Conservation (phyloP, 2,888 invertebrate genomes). For the Carcina quercana region DNA sequence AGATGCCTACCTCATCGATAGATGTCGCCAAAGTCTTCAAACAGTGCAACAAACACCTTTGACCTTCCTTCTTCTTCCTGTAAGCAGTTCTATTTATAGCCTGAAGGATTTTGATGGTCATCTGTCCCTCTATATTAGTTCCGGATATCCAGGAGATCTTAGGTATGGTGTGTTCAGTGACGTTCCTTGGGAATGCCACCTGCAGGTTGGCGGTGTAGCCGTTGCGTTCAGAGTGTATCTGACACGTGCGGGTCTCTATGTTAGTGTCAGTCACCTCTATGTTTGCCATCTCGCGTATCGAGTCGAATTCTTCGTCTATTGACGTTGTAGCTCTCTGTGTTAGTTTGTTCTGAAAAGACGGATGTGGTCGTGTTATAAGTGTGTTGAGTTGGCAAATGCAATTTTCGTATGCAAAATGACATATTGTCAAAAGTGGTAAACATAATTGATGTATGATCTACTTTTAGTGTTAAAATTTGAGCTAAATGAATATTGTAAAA, state of each 20-base stretch:
- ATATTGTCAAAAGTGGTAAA: too few relatives aligned
- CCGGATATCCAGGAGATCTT: conserved; percentile 68
- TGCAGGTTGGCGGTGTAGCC: conserved; percentile 70
- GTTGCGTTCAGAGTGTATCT: conserved; percentile 71
- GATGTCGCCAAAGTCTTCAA: conserved; percentile 72
- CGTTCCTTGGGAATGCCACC: conserved; percentile 75
- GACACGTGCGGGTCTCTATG: conserved; percentile 72
- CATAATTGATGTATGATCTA: too few relatives aligned
- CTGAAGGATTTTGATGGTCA: conserved; percentile 84
- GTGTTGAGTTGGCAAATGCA: too few relatives aligned
- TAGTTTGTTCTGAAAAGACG: conserved; percentile 47
- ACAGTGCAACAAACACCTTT: conserved; percentile 92
- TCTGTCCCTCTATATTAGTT: conserved; percentile 79
- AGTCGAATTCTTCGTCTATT: conserved; percentile 68
- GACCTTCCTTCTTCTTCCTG: conserved; percentile 87
- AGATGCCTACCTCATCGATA: conserved; percentile 55
- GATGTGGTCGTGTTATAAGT: too few relatives aligned
- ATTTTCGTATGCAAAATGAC: too few relatives aligned
- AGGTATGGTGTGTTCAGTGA: conserved; percentile 61
- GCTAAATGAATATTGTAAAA: too few relatives aligned
- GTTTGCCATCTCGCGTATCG: conserved; percentile 66
- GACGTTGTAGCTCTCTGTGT: conserved; percentile 46
- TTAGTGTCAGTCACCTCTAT: conserved; percentile 75
- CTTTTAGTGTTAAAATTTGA: too few relatives aligned
- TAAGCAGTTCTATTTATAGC: conserved; percentile 86